These are phyloP conservation scores for Natrix natrix DNA, from an alignment of 2,797 vertebrate species.

Conservation along the genomic window DNA sequence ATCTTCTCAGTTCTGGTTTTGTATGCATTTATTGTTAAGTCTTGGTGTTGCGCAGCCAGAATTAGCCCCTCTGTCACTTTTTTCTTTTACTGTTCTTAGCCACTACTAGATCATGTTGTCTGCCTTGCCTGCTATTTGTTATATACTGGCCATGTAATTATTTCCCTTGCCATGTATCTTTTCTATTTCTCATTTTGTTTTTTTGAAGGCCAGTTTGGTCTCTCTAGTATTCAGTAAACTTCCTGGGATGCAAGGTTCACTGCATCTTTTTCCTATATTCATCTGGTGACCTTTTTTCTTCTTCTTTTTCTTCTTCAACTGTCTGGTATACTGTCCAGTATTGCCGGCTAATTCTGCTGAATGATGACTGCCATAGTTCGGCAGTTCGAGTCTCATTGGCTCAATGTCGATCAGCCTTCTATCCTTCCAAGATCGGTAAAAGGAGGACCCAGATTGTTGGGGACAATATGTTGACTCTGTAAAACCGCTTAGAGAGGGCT, in stretches of 20 bases:
- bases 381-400: background rate
- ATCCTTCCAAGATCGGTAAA: background rate
- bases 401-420: background rate
- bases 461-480: background rate
- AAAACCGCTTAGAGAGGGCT: background rate
- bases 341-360: background rate
- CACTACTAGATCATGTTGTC: background rate
- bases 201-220: background rate
- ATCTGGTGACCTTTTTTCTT: background rate
- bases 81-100: background rate
- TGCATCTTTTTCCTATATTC: background rate
- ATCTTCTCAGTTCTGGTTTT: background rate
- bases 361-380: background rate
- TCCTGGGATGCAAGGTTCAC: background rate
- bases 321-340: background rate
- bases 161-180: background rate
- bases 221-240: background rate
- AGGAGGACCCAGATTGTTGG: background rate
- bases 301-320: too few relatives aligned
- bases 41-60: too few relatives aligned
- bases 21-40: background rate
- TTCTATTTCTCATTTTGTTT: background rate
- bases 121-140: background rate
- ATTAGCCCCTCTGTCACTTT: background rate
- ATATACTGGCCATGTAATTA: background rate